phyloP scores from a whole-genome alignment of 64 coral and sea anemone genomes.

The Stichodactyla mertensii region DNA sequence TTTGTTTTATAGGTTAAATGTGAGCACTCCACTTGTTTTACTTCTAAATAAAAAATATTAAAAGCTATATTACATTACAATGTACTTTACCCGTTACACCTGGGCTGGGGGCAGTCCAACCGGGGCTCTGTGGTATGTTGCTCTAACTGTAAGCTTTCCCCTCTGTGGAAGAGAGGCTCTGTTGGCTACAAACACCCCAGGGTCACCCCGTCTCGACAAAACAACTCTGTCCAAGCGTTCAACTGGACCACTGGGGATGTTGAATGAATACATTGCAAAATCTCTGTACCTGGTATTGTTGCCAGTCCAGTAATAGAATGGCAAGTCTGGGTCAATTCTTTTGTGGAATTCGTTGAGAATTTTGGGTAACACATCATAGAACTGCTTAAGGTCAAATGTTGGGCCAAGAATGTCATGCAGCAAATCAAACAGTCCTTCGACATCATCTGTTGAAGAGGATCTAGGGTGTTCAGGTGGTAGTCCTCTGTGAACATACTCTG shows the following conservation, averaged over 20 bases:
- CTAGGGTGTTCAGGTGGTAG: slow-evolving; percentile 33
- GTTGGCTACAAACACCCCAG: slow-evolving; percentile 43
- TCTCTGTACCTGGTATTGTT: slow-evolving; percentile 29
- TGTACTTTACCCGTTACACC: too few relatives aligned
- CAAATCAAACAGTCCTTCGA: slow-evolving; percentile 30
- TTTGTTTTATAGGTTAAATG: too few relatives aligned
- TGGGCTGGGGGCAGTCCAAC: not conserved
- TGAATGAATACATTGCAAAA: slow-evolving; percentile 26
- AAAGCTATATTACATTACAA: too few relatives aligned
- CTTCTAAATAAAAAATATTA: too few relatives aligned
- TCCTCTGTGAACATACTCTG: not conserved
- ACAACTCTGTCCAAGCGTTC: slow-evolving; percentile 35
- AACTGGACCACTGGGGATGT: not conserved
- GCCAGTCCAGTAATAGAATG: slow-evolving; percentile 38
- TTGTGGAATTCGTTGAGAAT: slow-evolving; percentile 18
- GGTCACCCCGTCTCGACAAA: slow-evolving; percentile 41
- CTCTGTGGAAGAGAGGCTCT: slow-evolving; percentile 38
- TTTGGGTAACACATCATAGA: not conserved
- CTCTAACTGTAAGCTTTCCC: slow-evolving; percentile 28
- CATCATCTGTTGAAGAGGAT: slow-evolving; percentile 41
- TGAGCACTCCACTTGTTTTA: too few relatives aligned
- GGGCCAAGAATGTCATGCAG: not conserved
- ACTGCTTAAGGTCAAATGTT: slow-evolving; percentile 21
- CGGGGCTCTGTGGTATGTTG: slow-evolving; percentile 25
- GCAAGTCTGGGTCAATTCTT: slow-evolving; percentile 19